Conservation (phyloP, 2,113 vertebrate genomes). For the Panthera uncia region DNA sequence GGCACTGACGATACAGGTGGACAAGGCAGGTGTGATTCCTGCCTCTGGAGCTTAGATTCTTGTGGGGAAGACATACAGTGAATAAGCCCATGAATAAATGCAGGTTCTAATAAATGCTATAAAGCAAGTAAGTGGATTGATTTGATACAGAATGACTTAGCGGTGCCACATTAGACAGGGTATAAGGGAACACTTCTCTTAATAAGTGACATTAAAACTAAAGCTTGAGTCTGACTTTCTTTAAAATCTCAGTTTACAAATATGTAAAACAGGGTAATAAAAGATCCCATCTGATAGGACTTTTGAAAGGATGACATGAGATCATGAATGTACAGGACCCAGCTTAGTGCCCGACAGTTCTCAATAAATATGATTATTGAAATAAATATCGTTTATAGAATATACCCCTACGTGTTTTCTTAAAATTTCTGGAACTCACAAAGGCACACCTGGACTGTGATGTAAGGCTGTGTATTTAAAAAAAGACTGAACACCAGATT, state of each 20-base stretch:
- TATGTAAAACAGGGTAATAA: not conserved
- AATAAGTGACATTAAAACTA: not conserved
- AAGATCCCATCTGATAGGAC: too few species aligned
- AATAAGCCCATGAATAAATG: not conserved
- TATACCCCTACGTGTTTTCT: not conserved
- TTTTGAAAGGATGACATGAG: not conserved
- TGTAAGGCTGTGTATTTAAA: not conserved
- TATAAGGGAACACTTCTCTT: not conserved
- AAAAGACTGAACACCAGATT: not conserved
- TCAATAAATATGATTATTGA: not conserved
- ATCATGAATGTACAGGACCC: not conserved
- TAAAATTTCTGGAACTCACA: not conserved
- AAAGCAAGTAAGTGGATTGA: not conserved
- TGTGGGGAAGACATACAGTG: not conserved
- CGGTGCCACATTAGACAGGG: accelerated
- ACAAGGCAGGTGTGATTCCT: not conserved
- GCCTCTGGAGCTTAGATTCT: not conserved
- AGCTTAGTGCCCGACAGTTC: not conserved
- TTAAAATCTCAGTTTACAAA: not conserved
- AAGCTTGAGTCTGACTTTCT: not conserved
- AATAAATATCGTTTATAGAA: not conserved
- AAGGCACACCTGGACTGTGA: not conserved
- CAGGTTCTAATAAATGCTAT: not conserved
- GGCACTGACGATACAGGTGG: not conserved
- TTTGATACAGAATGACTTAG: not conserved